Base-by-base conservation (phyloP, 2,888 invertebrate species). In the Ennomos fuscantarius region DNA sequence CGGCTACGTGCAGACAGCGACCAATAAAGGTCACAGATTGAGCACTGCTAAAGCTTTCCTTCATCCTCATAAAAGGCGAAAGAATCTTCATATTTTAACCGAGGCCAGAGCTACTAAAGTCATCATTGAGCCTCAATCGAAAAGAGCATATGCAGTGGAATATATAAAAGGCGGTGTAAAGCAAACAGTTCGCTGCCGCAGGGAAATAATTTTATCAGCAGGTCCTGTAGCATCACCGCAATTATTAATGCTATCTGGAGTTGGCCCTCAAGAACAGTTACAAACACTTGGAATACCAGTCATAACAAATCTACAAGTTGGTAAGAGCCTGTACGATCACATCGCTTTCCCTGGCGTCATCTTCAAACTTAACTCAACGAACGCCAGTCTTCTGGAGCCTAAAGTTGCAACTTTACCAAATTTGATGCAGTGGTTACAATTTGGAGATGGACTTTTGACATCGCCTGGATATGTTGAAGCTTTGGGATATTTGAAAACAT, bases 181-280 rank as follows among this genome's bases (percentile, higher is more conserved):
- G 42, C 82, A 85, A 45, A 87, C 82, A 10, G 94, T 94, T 0
- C 88, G 88, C n/a, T 96, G 96, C 6, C 93, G 93, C 40, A 95
- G 96, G 73, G 97, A 97, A 87, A 94, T 99, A 0, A 96, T 99
- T 60, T 75, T 98, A 13, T 95, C 96, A 9, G 97, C 97, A 0
- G 98, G 99, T 0, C 94, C 97, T 1, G 95, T 99, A 62, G 97
- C 96, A 71, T 96, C 97, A 0, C 97, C 98, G 0, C 98, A 99
- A 81, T 79, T 99, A 11, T 93, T 99, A n/a, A 96, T 98, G 96
- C 84, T 99, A 1, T 97, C 97, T 6, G 97, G 97, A 9, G 79
- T 94, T 10, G 94, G 94, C 0, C 94, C 94, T 0, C 81, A 83
- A 57, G 85, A 94, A 60, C 93, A 95, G 72, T 84, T 95, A 1